Percentiles rank a stretch among this genome's conserved stretches.
Conservation (phyloP, 2,113 vertebrate genomes). For the Halichoeres trimaculatus region DNA sequence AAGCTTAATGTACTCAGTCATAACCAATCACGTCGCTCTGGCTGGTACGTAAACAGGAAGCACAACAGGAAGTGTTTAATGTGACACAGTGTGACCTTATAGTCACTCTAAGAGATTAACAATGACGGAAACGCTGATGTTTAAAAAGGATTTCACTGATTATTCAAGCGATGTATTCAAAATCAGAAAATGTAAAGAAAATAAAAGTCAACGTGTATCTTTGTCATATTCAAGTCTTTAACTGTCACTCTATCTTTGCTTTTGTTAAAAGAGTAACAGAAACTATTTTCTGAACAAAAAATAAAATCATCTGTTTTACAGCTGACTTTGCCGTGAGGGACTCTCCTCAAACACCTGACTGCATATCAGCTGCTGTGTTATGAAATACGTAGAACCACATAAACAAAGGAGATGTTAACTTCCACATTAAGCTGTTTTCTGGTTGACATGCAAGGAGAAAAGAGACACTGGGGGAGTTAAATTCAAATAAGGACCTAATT, state of each 20-base stretch:
- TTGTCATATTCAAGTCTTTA: not conserved
- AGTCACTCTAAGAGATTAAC: not conserved
- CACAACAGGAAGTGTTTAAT: not conserved
- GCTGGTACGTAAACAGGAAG: slow-evolving; percentile 57
- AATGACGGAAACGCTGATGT: not conserved
- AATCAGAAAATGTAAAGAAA: not conserved
- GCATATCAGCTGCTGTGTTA: not conserved
- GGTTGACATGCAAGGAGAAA: not conserved
- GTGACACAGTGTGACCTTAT: slow-evolving; percentile 20
- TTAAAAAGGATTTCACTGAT: not conserved
- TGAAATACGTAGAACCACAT: not conserved
- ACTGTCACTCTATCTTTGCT: not conserved
- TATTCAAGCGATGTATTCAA: not conserved
- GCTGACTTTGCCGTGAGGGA: not conserved
- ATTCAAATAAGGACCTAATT: not conserved
- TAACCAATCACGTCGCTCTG: slow-evolving; percentile 40
- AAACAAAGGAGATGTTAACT: not conserved
- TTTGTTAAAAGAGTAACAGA: not conserved
- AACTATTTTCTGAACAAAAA: too few relatives aligned
- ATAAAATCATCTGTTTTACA: not conserved
- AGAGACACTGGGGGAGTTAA: not conserved
- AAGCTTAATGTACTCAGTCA: not conserved
- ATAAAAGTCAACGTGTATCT: not conserved
- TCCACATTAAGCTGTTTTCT: not conserved
- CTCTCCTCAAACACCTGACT: not conserved